Evolutionary conservation across 2,888 invertebrate genomes (phyloP).

Genomic region (Plusia festucae): DNA sequence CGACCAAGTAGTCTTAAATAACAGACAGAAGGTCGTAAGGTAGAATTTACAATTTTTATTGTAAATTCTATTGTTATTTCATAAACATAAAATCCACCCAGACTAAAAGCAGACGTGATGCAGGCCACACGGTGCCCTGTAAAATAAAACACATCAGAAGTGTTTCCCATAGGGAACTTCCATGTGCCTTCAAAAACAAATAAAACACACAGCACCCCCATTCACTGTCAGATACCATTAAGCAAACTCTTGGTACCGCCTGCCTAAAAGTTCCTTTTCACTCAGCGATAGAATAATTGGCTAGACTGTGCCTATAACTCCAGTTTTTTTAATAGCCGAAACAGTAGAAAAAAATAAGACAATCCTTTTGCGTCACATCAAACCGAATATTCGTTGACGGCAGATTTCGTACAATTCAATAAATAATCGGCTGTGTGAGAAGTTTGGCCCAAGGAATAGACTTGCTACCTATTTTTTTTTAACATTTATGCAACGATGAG

Average conservation of each 20-base stretch:
- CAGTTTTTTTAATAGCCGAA: not conserved
- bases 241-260: not conserved
- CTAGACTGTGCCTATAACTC: conserved; percentile 2
- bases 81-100: not conserved
- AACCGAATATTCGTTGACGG: conserved; percentile 62
- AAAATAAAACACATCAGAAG: not conserved
- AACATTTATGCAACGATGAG: too few species aligned
- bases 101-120: not conserved
- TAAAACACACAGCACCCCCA: not conserved
- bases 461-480: not conserved
- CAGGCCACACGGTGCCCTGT: not conserved
- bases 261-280: conserved; percentile 21
- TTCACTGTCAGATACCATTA: conserved; percentile 16
- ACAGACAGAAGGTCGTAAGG: too few species aligned
- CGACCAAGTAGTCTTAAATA: too few species aligned
- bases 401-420: conserved; percentile 73
- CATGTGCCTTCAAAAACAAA: not conserved
- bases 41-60: too few species aligned
- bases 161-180: conserved; percentile 4
- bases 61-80: not conserved
- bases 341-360: conserved; percentile 58
- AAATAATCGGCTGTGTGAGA: conserved; percentile 67
- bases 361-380: conserved; percentile 70
- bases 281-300: conserved; percentile 31
- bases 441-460: conserved; percentile 39